phyloP scores from a whole-genome alignment of 2,888 invertebrate genomes.

The Bruchidius siliquastri region DNA sequence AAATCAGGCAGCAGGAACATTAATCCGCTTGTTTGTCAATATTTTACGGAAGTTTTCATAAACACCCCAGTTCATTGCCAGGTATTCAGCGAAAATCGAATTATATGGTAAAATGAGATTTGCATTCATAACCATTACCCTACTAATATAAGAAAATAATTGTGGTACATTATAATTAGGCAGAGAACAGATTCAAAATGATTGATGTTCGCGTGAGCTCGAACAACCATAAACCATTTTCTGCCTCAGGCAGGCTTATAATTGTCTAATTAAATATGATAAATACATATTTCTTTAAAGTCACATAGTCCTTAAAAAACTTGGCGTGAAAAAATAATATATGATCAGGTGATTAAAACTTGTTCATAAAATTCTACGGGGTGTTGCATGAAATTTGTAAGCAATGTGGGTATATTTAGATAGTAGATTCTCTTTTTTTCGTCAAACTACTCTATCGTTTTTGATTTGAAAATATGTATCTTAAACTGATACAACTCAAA shows the following conservation, averaged over 20 bases:
- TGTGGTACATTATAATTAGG: not conserved
- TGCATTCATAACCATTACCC: not conserved
- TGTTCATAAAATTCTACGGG: not conserved
- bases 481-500: too few relatives aligned
- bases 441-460: too few relatives aligned
- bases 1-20: too few relatives aligned
- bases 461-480: too few relatives aligned
- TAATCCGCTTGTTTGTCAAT: too few relatives aligned
- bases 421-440: too few relatives aligned
- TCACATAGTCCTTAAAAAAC: not conserved
- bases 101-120: not conserved
- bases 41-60: not conserved
- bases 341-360: not conserved
- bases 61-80: not conserved
- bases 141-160: not conserved
- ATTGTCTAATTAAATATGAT: not conserved
- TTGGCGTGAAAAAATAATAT: not conserved
- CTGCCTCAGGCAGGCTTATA: not conserved
- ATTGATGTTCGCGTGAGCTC: not conserved
- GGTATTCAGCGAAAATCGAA: not conserved
- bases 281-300: not conserved
- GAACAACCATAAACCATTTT: not conserved
- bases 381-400: not conserved
- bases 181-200: not conserved
- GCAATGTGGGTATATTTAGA: too few relatives aligned